Evolutionary conservation across 2,888 invertebrate species (phyloP).

Genomic region (Ethmia dodecea): DNA sequence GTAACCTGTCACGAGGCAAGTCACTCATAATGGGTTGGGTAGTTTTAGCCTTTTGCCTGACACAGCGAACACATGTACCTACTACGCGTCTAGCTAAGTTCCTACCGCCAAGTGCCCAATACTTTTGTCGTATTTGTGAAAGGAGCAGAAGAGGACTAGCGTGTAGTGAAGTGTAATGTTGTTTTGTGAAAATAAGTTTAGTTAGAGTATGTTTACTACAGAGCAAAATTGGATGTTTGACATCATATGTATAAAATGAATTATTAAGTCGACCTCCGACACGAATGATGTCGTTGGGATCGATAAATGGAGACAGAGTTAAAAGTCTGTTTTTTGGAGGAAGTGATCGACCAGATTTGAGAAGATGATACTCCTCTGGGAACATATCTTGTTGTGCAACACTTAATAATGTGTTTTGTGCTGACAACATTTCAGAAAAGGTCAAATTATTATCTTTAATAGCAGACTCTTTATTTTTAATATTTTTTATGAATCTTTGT

Average conservation of each 20-base stretch:
- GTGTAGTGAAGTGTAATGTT: slow-evolving; percentile 12
- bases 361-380: slow-evolving; percentile 3
- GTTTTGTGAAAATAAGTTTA: slow-evolving; percentile 6
- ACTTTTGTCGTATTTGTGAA: slow-evolving; percentile 9
- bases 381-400: slow-evolving; percentile 13
- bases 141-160: slow-evolving; percentile 15
- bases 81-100: slow-evolving; percentile 12
- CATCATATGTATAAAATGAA: slow-evolving; percentile 12
- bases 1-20: slow-evolving; percentile 8
- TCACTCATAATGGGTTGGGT: slow-evolving; percentile 17
- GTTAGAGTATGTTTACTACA: slow-evolving; percentile 15
- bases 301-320: slow-evolving; percentile 17
- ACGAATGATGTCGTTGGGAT: slow-evolving; percentile 14
- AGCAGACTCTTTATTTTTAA: slow-evolving; percentile 6
- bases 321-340: slow-evolving; percentile 9
- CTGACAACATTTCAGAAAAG: slow-evolving; percentile 4
- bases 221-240: slow-evolving; percentile 16
- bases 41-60: slow-evolving; percentile 10
- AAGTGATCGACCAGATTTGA: slow-evolving; percentile 6
- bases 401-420: slow-evolving; percentile 2
- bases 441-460: slow-evolving; percentile 8
- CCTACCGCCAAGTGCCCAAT: slow-evolving; percentile 20
- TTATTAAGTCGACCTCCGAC: slow-evolving; percentile 20
- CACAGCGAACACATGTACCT: slow-evolving; percentile 14
- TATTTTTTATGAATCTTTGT: slow-evolving; percentile 10